phyloP scores from a whole-genome alignment of 2,888 invertebrate species.

The Chymomyza fuscimana region DNA sequence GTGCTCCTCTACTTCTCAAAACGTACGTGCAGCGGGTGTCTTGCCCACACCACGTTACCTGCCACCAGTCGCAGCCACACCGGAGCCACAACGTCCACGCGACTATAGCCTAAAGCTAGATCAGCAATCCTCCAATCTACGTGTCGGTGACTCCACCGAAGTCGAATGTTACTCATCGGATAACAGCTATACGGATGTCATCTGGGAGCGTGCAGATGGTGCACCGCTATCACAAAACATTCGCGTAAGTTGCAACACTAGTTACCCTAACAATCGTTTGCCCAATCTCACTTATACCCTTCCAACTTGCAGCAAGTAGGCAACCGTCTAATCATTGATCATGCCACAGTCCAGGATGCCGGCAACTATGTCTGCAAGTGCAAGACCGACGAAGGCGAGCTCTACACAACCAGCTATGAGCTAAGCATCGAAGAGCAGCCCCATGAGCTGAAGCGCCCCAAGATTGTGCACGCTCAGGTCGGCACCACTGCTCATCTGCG shows the following conservation, averaged over 20 bases:
- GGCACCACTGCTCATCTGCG: conserved; percentile 85
- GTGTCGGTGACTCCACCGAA: conserved; percentile 77
- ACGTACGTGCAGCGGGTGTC: conserved; percentile 28
- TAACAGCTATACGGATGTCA: conserved; percentile 73
- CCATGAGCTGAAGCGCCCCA: conserved; percentile 74
- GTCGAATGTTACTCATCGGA: conserved; percentile 79
- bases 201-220: conserved; percentile 78
- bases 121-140: conserved; percentile 75
- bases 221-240: conserved; percentile 73
- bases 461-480: conserved; percentile 77
- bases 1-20: conserved; percentile 15
- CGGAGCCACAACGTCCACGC: conserved; percentile 49
- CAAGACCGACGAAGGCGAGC: conserved; percentile 81
- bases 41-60: conserved; percentile 23
- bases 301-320: conserved; percentile 75
- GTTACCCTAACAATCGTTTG: background rate
- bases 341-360: conserved; percentile 88
- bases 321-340: conserved; percentile 84
- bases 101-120: conserved; percentile 77
- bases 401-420: conserved; percentile 81
- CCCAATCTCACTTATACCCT: background rate
- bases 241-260: conserved; percentile 58
- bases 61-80: conserved; percentile 29
- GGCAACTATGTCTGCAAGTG: conserved; percentile 92
- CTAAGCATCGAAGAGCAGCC: conserved; percentile 77